These are phyloP conservation scores for Tupaia chinensis DNA, from an alignment of 2,113 vertebrate species.

Conservation along the genomic window DNA sequence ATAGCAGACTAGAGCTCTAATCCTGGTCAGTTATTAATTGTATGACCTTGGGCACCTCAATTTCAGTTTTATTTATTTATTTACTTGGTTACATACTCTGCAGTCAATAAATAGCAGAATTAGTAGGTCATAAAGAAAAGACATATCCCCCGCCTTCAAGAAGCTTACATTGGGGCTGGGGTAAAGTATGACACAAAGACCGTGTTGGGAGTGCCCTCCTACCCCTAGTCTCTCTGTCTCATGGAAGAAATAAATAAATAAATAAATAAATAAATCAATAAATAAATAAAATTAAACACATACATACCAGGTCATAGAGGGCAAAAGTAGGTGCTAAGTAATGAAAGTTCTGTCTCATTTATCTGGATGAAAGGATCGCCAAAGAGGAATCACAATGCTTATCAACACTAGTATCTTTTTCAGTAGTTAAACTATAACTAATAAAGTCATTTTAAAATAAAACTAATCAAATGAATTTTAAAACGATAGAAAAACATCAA, in stretches of 20 bases:
- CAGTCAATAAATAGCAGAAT: neutral
- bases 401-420: neutral
- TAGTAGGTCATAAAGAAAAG: neutral
- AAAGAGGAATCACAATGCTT: neutral
- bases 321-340: neutral
- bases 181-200: too few species aligned
- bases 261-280: too few species aligned
- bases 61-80: neutral
- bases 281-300: neutral
- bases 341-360: neutral
- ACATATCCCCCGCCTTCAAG: neutral
- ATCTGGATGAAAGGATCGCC: neutral
- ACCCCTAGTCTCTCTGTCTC: too few species aligned
- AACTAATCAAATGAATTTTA: too few species aligned
- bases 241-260: too few species aligned
- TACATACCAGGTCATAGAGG: too few species aligned
- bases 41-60: neutral
- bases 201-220: too few species aligned
- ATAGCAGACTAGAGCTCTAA: neutral
- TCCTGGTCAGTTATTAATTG: neutral
- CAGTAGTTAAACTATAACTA: too few species aligned
- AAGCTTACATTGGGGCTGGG: neutral
- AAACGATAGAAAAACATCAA: too few species aligned
- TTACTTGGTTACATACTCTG: neutral
- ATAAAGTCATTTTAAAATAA: too few species aligned